Evolutionary conservation across 2,888 invertebrate species (phyloP).

Genomic region (Nomada flava): DNA sequence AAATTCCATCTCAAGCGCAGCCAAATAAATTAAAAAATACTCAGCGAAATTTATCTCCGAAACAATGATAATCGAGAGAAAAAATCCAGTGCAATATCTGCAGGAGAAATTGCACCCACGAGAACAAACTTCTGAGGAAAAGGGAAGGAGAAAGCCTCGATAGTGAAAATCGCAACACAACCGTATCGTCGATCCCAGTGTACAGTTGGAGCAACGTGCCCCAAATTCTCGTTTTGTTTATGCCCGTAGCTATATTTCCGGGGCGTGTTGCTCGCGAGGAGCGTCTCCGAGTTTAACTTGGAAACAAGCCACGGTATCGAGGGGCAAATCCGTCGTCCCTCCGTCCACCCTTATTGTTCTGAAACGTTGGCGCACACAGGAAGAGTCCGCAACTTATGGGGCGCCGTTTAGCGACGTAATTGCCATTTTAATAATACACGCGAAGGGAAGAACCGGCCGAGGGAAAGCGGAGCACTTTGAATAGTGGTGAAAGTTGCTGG

Average conservation of each 20-base stretch:
- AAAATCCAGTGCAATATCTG: background rate
- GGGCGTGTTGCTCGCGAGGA: conserved; percentile 36
- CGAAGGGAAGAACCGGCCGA: conserved; percentile 21
- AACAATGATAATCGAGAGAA: no score
- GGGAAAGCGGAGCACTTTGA: conserved; percentile 21
- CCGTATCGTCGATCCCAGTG: conserved; percentile 4
- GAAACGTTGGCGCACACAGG: conserved; percentile 26
- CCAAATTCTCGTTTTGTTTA: conserved; percentile 66
- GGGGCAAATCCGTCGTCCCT: conserved; percentile 37
- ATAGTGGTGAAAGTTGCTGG: conserved; percentile 59
- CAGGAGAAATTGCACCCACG: background rate
- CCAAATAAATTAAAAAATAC: no score
- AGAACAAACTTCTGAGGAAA: background rate
- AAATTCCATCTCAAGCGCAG: no score
- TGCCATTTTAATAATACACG: conserved; percentile 60
- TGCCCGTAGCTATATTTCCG: conserved; percentile 35
- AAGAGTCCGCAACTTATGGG: conserved; percentile 5
- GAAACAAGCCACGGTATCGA: conserved; percentile 68
- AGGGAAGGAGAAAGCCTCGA: background rate
- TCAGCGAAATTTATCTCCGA: no score
- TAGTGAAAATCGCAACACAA: background rate
- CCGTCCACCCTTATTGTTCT: conserved; percentile 56
- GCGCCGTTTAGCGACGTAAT: conserved; percentile 52
- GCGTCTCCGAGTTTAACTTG: conserved; percentile 70
- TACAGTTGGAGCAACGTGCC: background rate